Evolutionary conservation across 2,888 invertebrate genomes (phyloP).

Genomic region (Ferrisia virgata): DNA sequence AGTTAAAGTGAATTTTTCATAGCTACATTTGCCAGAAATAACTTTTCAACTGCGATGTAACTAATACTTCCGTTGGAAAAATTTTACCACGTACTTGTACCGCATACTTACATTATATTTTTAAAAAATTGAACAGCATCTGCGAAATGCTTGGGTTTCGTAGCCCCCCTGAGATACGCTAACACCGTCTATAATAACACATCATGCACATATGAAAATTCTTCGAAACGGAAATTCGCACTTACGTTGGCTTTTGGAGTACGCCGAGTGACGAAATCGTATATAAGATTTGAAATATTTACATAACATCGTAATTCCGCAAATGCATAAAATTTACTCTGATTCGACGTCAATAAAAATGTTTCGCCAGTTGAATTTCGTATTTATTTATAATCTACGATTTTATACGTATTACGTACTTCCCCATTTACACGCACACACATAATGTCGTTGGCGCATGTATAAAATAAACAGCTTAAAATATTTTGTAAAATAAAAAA

Average conservation of each 20-base stretch:
- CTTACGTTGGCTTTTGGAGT: not conserved
- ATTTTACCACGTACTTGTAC: too few species aligned
- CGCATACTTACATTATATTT: too few species aligned
- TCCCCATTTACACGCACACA: too few species aligned
- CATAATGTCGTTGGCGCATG: not conserved
- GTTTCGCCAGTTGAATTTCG: not conserved
- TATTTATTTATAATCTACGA: conserved; percentile 14
- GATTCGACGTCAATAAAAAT: not conserved
- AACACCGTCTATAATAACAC: too few species aligned
- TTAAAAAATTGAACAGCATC: too few species aligned
- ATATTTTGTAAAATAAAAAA: not conserved
- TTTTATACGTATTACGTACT: not conserved
- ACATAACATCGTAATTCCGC: not conserved
- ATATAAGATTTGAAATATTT: not conserved
- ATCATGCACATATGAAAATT: too few species aligned
- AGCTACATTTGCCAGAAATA: too few species aligned
- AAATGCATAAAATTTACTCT: conserved; percentile 1
- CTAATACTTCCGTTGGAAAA: too few species aligned
- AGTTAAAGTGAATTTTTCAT: too few species aligned
- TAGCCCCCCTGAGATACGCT: too few species aligned
- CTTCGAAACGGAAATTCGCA: not conserved
- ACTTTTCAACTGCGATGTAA: too few species aligned
- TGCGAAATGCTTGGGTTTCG: too few species aligned
- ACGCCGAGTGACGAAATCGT: not conserved
- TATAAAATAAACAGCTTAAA: not conserved